phyloP scores from a whole-genome alignment of 2,113 vertebrate species.

The Seriola quinqueradiata region DNA sequence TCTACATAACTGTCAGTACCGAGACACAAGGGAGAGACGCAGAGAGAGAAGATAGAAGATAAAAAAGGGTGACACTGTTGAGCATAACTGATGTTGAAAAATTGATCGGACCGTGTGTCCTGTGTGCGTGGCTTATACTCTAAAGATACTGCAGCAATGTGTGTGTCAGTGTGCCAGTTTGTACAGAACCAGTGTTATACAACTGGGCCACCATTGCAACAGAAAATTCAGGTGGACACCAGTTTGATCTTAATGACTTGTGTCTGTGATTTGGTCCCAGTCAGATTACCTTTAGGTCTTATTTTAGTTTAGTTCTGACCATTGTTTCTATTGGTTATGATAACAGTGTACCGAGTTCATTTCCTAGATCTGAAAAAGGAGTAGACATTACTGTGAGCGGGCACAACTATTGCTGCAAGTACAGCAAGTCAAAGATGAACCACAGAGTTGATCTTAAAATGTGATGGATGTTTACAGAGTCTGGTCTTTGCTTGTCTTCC shows the following conservation, averaged over 20 bases:
- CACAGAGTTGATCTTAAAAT: neutral
- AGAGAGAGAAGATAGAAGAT: constrained; percentile 21
- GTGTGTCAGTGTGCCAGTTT: constrained; percentile 2
- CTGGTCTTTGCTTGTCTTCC: neutral
- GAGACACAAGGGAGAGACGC: neutral
- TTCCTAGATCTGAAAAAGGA: neutral
- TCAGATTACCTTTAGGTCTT: constrained; percentile 1
- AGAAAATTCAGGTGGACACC: neutral
- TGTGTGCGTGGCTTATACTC: neutral
- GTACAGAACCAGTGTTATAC: neutral
- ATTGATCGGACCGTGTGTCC: neutral
- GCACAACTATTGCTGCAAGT: neutral
- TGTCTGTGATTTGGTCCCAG: neutral
- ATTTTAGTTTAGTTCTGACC: constrained; percentile 13
- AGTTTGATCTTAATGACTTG: neutral
- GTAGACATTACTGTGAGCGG: neutral
- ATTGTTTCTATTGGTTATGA: neutral
- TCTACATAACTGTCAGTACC: constrained; percentile 58
- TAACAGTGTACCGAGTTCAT: neutral
- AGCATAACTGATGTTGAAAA: constrained; percentile 32
- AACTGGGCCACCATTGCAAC: neutral
- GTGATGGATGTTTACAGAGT: neutral
- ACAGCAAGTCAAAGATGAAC: neutral
- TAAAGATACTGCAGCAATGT: constrained; percentile 6
- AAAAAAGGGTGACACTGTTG: constrained; percentile 15